Conservation (phyloP, 2,888 invertebrate species). For the Tetragonula carbonaria region DNA sequence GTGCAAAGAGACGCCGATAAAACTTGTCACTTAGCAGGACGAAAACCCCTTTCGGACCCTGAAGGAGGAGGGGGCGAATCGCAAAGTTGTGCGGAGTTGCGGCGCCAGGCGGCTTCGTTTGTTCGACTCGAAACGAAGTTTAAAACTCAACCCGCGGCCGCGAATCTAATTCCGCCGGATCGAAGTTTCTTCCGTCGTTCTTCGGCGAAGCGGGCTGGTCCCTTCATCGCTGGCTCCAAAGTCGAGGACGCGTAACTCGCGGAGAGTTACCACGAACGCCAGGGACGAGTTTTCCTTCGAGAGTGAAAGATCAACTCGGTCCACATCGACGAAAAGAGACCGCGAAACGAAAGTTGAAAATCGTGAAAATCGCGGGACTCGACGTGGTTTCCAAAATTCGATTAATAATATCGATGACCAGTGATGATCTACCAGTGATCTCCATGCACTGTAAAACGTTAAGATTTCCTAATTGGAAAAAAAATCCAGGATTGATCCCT, state of each 20-base stretch:
- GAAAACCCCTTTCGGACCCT: conserved; percentile 62
- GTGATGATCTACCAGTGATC: no score
- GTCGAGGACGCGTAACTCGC: neutral
- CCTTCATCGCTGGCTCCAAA: neutral
- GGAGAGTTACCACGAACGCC: neutral
- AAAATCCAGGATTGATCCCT: no score
- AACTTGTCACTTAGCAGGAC: conserved; percentile 71
- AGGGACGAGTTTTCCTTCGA: conserved; percentile 13
- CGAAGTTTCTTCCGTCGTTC: conserved; percentile 24
- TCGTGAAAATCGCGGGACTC: neutral
- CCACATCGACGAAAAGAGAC: neutral
- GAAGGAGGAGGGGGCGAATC: conserved; percentile 50
- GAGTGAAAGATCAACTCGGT: neutral
- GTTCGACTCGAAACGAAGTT: conserved; percentile 68
- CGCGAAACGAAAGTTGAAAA: neutral
- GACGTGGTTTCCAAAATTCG: neutral
- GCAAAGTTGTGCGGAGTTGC: conserved; percentile 57
- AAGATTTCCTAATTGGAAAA: no score
- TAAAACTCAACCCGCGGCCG: conserved; percentile 62
- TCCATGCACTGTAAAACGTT: no score
- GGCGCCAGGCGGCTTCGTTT: conserved; percentile 40
- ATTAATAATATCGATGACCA: no score
- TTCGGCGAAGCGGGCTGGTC: neutral
- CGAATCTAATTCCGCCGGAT: conserved; percentile 43
- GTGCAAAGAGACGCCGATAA: conserved; percentile 62